A percentile compares a stretch with the other conserved stretches of the same genome.
These are phyloP conservation scores for Achatina immaculata DNA, from an alignment of 1,140 invertebrate species.

Conservation along the genomic window DNA sequence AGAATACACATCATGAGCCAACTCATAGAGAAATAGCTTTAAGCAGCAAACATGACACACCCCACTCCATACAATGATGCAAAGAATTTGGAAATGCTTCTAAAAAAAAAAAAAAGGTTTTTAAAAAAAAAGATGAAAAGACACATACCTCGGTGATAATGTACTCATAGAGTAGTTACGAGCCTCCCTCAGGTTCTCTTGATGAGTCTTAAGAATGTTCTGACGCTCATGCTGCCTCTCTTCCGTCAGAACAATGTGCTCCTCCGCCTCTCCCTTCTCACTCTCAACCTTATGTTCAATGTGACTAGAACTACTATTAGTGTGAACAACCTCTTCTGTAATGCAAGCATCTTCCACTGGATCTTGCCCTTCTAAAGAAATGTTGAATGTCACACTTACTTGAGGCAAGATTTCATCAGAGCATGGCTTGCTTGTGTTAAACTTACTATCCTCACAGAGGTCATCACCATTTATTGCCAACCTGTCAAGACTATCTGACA, in stretches of 20 bases:
- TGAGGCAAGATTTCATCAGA: neutral
- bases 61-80: too few species aligned
- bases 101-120: too few species aligned
- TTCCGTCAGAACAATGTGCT: neutral
- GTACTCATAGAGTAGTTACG: conserved; percentile 55
- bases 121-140: neutral
- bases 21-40: too few species aligned
- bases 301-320: neutral
- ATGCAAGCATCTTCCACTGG: neutral
- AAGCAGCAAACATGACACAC: too few species aligned
- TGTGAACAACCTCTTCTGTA: neutral
- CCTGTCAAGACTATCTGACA: conserved; percentile 3
- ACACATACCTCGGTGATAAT: conserved; percentile 30
- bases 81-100: too few species aligned
- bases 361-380: neutral
- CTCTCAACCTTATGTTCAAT: neutral
- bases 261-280: neutral
- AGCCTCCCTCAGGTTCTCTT: conserved; percentile 61
- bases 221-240: conserved; percentile 12
- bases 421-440: neutral
- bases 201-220: conserved; percentile 46
- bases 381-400: conserved; percentile 7
- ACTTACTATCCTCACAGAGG: neutral
- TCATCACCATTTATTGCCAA: neutral
- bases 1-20: too few species aligned